Conservation (phyloP, 2,797 vertebrate genomes). For the Ispidina lecontei region DNA sequence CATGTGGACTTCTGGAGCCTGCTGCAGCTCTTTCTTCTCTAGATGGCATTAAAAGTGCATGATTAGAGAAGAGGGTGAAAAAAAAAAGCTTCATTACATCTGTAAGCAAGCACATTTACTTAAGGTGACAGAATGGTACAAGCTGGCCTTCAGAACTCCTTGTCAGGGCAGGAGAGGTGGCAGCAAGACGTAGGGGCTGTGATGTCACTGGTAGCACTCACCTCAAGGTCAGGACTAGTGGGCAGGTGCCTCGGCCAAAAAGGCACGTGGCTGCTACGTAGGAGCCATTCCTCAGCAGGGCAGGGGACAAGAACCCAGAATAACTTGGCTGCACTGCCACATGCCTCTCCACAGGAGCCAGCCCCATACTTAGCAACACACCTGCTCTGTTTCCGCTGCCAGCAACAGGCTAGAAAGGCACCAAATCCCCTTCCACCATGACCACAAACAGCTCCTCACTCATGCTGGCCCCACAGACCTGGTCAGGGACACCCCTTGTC, state of each 20-base stretch:
- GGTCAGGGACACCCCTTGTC: constrained; percentile 19
- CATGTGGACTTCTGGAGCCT: not conserved
- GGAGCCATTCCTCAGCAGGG: constrained; percentile 15
- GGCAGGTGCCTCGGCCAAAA: not conserved
- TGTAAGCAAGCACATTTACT: not conserved
- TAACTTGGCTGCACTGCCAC: not conserved
- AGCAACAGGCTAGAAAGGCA: constrained; percentile 22
- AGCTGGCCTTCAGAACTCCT: not conserved
- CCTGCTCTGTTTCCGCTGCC: constrained; percentile 18
- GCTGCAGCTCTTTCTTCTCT: not conserved
- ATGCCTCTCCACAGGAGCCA: constrained; percentile 8
- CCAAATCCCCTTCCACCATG: not conserved
- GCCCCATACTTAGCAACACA: constrained; percentile 47
- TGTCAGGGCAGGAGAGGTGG: not conserved
- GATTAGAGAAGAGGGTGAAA: not conserved
- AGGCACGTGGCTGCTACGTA: not conserved
- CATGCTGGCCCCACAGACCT: not conserved
- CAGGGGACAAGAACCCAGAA: not conserved
- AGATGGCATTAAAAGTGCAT: not conserved
- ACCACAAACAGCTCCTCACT: not conserved
- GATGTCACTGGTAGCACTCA: accelerated
- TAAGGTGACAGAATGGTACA: not conserved
- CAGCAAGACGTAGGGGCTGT: accelerated
- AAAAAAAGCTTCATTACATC: not conserved
- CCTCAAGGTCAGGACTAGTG: not conserved